Percentiles rank a stretch among this genome's conserved stretches.
Conservation (phyloP, 1,140 invertebrate genomes). For the Drosophila navojoa region DNA sequence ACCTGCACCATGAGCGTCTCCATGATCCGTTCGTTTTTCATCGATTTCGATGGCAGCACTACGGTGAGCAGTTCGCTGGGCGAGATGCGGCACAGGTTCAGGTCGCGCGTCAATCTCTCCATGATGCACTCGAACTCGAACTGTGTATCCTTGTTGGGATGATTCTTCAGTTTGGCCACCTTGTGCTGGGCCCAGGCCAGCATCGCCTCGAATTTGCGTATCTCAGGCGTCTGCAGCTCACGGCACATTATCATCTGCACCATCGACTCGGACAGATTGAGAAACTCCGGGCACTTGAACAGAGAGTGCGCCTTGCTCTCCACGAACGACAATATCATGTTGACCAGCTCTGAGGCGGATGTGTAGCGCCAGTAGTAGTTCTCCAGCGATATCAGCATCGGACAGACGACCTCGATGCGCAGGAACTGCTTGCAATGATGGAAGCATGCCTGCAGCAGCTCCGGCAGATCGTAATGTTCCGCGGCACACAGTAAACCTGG, state of each 20-base stretch:
- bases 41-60: conserved; percentile 95
- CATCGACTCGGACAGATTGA: conserved; percentile 96
- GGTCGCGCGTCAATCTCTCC: conserved; percentile 93
- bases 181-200: conserved; percentile 93
- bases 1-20: conserved; percentile 97
- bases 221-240: conserved; percentile 93
- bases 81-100: conserved; percentile 95
- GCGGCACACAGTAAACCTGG: conserved; percentile 94
- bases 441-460: conserved; percentile 96
- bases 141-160: conserved; percentile 91
- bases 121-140: conserved; percentile 96
- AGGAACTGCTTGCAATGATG: conserved; percentile 97
- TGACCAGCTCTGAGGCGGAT: conserved; percentile 95
- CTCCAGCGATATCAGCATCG: conserved; percentile 95
- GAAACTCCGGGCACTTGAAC: conserved; percentile 92
- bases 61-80: conserved; percentile 96
- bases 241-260: conserved; percentile 97
- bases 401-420: conserved; percentile 95
- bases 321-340: conserved; percentile 96
- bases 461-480: conserved; percentile 96
- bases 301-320: conserved; percentile 93
- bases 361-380: conserved; percentile 98
- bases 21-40: conserved; percentile 95
- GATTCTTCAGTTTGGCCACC: conserved; percentile 88
- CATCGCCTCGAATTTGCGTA: conserved; percentile 97